Evolutionary conservation across 1,140 invertebrate genomes (phyloP), one percentile per base, ranked within the genome.

Genomic region (Delia radicum): DNA sequence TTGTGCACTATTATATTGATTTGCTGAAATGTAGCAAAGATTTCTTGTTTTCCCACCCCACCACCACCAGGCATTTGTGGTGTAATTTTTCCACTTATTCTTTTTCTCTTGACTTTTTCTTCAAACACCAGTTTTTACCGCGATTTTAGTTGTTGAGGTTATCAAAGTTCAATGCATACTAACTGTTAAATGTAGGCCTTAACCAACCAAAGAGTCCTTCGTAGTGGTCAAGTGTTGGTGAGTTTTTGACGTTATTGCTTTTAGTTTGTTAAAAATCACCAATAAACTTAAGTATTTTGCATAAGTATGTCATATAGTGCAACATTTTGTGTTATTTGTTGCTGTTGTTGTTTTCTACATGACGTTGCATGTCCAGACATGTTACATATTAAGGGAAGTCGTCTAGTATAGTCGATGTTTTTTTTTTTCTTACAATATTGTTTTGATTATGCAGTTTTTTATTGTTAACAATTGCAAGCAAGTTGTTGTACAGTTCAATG

Each of bases 401-500:
- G 28, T 31, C 48, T 55, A 55, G n/a, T 18, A 21, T 55, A 18
- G n/a, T 55, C 8, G 48, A 8, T 55, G 37, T 26, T 67, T 28
- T n/a, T n/a, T n/a, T 13, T 27, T 63, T 69, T 33, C 65, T 69
- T 37, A 10, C n/a, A 69, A 55, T 55, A 55, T 55, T 55, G 48
- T 55, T 55, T 55, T 55, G 48, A 55, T 55, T 55, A 55, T 55
- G 67, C 67, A 33, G 18, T 71, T 71, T 46, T 21, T 21, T 55
- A 0, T 18, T 67, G 10, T 4, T 0, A 48, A 42, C 48, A 75
- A 37, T 55, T 75, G 26, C 72, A 61, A 61, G 37, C 27, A 26
- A 33, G 18, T 37, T 67, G 29, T 27, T 28, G 15, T 15, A 48
- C 27, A 76, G 75, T 76, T 76, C 75, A 72, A 63, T 76, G 75